A percentile compares a stretch with the other conserved stretches of the same genome.
phyloP scores from a whole-genome alignment of 2,113 vertebrate genomes.

The Cettia cetti region DNA sequence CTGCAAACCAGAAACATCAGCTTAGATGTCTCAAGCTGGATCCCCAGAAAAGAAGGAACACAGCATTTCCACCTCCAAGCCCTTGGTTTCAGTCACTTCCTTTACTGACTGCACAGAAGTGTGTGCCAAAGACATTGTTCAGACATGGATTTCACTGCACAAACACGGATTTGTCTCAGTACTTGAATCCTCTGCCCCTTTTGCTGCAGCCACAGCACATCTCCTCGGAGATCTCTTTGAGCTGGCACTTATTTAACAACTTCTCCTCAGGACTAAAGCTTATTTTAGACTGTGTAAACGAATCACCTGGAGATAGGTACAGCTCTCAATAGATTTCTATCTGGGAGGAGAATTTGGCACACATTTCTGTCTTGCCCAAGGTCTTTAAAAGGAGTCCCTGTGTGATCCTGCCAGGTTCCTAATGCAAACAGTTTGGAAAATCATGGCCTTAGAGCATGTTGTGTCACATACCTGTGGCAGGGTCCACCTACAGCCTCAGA shows the following conservation, averaged over 20 bases:
- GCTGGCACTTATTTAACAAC: not conserved
- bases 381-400: not conserved
- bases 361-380: not conserved
- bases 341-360: not conserved
- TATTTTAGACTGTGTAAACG: not conserved
- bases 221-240: not conserved
- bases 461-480: not conserved
- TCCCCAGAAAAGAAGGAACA: not conserved
- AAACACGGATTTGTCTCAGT: not conserved
- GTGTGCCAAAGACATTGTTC: not conserved
- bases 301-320: not conserved
- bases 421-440: not conserved
- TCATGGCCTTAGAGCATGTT: not conserved
- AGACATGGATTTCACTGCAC: not conserved
- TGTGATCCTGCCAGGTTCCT: not conserved
- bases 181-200: not conserved
- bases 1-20: slow-evolving; percentile 26
- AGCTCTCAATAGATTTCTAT: not conserved
- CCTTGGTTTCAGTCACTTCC: not conserved
- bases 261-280: not conserved
- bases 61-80: not conserved
- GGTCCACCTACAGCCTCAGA: not conserved
- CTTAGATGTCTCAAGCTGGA: not conserved
- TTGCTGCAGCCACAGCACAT: not conserved
- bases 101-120: not conserved